Evolutionary conservation across 2,797 vertebrate genomes (phyloP).

Genomic region (Gila robusta): DNA sequence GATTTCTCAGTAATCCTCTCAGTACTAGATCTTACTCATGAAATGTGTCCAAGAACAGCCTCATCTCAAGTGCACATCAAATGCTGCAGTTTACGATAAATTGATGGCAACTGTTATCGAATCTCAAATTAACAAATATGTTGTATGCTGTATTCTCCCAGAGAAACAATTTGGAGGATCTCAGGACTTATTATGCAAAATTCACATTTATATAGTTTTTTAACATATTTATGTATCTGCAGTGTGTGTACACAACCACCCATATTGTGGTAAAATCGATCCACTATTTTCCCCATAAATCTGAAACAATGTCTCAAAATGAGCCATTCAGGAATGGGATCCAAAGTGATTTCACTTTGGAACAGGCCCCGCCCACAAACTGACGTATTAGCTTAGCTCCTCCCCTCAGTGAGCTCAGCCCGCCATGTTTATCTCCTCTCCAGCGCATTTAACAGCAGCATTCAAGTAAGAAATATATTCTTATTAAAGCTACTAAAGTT

Average conservation of each 20-base stretch:
- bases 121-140: background rate
- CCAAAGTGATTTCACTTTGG: background rate
- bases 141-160: background rate
- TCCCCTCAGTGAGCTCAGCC: too few relatives aligned
- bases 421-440: background rate
- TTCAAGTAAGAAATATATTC: background rate
- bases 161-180: background rate
- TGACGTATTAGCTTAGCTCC: background rate
- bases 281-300: background rate
- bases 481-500: background rate
- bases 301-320: background rate
- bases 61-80: background rate
- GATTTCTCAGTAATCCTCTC: slow-evolving; percentile 2
- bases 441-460: background rate
- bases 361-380: background rate
- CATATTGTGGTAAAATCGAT: background rate
- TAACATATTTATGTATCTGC: background rate
- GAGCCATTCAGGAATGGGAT: background rate
- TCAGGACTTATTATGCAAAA: background rate
- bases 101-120: background rate
- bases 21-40: background rate
- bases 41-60: background rate
- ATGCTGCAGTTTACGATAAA: background rate
- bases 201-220: background rate
- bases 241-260: background rate